These are phyloP conservation scores for Lepidurus packardi DNA, from an alignment of 1,140 invertebrate genomes.

Conservation along the genomic window DNA sequence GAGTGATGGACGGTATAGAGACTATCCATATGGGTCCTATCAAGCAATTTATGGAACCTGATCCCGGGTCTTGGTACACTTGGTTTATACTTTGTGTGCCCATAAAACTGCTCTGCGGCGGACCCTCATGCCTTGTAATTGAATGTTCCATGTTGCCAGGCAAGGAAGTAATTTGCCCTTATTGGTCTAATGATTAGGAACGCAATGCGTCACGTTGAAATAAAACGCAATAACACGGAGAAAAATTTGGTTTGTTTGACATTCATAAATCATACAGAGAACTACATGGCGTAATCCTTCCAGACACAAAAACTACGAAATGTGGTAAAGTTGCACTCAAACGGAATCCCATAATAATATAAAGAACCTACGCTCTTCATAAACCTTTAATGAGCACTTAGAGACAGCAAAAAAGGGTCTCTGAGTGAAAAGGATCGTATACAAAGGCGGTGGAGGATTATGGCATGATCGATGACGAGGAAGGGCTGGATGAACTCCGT, in stretches of 20 bases:
- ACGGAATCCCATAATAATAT: neutral
- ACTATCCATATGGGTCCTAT: neutral
- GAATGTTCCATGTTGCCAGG: too few relatives aligned
- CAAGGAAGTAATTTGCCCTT: too few relatives aligned
- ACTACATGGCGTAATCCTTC: too few relatives aligned
- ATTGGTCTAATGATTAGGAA: too few relatives aligned
- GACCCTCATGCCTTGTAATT: too few relatives aligned
- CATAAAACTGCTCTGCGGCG: neutral
- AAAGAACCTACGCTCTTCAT: constrained; percentile 4
- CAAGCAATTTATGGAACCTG: constrained; percentile 14
- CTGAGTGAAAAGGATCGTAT: neutral
- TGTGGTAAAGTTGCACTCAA: neutral
- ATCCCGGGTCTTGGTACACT: neutral
- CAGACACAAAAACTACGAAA: too few relatives aligned
- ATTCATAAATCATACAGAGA: too few relatives aligned
- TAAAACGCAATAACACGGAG: too few relatives aligned
- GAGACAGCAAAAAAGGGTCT: neutral
- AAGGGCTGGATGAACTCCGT: neutral
- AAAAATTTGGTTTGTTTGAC: too few relatives aligned
- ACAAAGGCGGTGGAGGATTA: neutral
- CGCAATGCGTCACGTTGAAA: too few relatives aligned
- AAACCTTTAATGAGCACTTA: neutral
- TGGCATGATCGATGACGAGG: neutral
- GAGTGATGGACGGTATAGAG: neutral
- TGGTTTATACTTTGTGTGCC: neutral